Evolutionary conservation across 2,888 invertebrate species (phyloP), one percentile per base, ranked within the genome.

Genomic region (Macropis europaea): DNA sequence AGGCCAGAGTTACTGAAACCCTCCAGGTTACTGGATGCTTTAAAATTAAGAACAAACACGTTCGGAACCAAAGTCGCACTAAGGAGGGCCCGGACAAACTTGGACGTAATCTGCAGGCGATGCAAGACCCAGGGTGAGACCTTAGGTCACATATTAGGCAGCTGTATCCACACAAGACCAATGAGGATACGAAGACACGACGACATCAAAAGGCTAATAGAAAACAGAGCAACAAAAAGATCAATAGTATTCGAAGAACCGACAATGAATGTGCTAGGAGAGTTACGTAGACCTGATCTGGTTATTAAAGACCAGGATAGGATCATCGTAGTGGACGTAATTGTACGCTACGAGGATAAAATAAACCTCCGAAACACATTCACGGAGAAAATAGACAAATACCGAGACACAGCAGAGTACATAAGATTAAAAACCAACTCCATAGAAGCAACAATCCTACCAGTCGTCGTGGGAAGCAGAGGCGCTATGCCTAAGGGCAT

Each of bases 261-360:
- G 2, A 34, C 43, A 1, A 22, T 57, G 1, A 30, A 57, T 4
- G 45, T 45, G 1, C 7, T 11, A 15, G 40, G 43, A 2, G 56
- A 45, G n/a, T n/a, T n/a, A n/a, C n/a, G n/a, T n/a, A n/a, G n/a
- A n/a, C n/a, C n/a, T n/a, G n/a, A n/a, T n/a, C 5, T 45, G 43
- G 42, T 56, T 2, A 30, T 56, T 11, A 56, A 42, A 40, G 54
- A 42, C 28, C 28, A 40, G 17, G 40, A 40, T 9, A 54, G 40
- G 28, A 3, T 54, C 13, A 4, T 54, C 28, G 54, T 54, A 2
- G 54, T 54, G 7, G 54, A 54, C 40, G 54, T 54, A 2, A 40
- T 40, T 6, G 54, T 56, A 17, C 40, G 54, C 28, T 42, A 30
- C 42, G 54, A 56, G 42, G 11, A 19, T 11, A 11, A 11, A 42